Evolutionary conservation across 1,140 invertebrate genomes (phyloP), one percentile per base, ranked within the genome.

Genomic region (Piezodorus guildinii): DNA sequence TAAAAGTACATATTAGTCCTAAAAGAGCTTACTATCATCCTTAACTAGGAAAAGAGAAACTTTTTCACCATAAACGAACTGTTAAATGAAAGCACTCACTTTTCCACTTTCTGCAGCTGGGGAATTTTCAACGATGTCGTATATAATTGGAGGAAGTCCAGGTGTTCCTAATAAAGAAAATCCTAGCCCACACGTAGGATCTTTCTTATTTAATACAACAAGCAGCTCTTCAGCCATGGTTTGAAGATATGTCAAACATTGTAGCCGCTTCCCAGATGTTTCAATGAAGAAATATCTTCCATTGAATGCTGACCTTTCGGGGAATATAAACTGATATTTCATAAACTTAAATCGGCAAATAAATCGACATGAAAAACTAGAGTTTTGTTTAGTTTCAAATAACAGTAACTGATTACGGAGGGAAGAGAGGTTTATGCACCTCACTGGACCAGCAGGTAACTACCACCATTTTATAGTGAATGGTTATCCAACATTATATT

Each of bases 41-140:
- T 39, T 39, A 10, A 39, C 34, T 39, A 10, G 34, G 1, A 1
- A 39, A 39, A 39, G 34, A 39, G 34, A 39, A 39, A 39, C 34
- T 8, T 39, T 6, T 39, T 39, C 34, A 39, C 34, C 34, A 39
- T 39, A 39, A 39, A 39, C 9, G 34, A 39, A 39, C 34, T 39
- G 34, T 39, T 39, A 49, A 49, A 23, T 23, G 52, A 56, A 56
- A 56, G 15, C 52, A 56, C 83, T 85, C 82, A 92, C 90, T 86
- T 90, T 83, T 74, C 88, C 88, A 75, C 87, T 87, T 73, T 87
- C 85, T 69, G 88, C 89, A 65, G 90, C 90, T 72, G 90, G 90
- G 69, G 90, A 93, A 77, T 92, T 89, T 77, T 92, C 89, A 71
- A 90, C 81, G 72, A 94, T 91, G 77, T 92, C 86, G 78, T 91